Percentiles rank a stretch among this genome's conserved stretches.
Evolutionary conservation across 2,113 vertebrate genomes (phyloP).

Genomic region (Entelurus aequoreus): DNA sequence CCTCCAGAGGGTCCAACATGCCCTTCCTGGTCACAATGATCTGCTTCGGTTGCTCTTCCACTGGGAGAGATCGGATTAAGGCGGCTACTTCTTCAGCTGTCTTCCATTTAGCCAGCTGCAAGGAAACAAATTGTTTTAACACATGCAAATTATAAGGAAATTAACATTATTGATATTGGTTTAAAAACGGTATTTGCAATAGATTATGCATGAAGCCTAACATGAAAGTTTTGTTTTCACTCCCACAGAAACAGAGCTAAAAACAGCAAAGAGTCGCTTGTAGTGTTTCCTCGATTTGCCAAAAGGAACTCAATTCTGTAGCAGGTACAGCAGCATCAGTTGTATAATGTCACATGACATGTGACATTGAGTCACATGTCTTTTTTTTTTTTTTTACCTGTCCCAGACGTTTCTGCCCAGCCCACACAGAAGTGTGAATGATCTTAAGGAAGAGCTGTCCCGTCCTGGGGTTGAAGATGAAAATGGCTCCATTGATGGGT

Average conservation of each 20-base stretch:
- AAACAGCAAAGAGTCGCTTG: neutral
- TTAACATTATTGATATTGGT: too few relatives aligned
- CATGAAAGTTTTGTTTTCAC: too few relatives aligned
- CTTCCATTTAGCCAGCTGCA: conserved; percentile 97
- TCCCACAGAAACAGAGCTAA: too few relatives aligned
- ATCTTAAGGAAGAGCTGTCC: conserved; percentile 99
- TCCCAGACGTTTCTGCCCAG: conserved; percentile 96
- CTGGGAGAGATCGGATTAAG: conserved; percentile 92
- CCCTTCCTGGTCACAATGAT: conserved; percentile 98
- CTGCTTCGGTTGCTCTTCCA: conserved; percentile 98
- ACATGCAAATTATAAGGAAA: neutral
- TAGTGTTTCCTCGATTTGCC: neutral
- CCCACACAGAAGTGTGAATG: conserved; percentile 99
- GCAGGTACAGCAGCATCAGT: neutral
- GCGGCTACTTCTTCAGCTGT: conserved; percentile 98
- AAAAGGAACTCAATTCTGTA: neutral
- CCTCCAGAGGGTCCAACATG: conserved; percentile 98
- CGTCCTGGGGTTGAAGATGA: conserved; percentile 98
- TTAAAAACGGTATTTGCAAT: too few relatives aligned
- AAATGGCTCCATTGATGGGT: conserved; percentile 98
- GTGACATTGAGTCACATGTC: too few relatives aligned
- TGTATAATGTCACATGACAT: neutral
- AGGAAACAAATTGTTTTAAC: neutral
- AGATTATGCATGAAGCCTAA: too few relatives aligned
- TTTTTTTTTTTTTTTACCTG: conserved; percentile 73